Conservation (phyloP, 2,797 vertebrate species). For the Taenioides sp. region DNA sequence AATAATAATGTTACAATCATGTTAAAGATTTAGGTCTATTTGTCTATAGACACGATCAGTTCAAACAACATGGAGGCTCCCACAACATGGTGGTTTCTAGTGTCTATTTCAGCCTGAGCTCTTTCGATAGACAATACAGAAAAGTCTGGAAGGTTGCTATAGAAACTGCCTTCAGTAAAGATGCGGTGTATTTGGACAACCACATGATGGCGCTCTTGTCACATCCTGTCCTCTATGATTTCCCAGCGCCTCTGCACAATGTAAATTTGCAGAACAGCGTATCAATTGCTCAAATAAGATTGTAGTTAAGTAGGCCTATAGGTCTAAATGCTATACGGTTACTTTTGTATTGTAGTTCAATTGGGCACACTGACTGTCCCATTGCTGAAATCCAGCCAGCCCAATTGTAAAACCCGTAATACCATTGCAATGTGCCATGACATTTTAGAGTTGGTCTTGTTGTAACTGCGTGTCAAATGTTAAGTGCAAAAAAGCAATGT, state of each 20-base stretch:
- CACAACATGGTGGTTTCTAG: conserved; percentile 53
- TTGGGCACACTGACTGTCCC: conserved; percentile 13
- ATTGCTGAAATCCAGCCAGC: conserved; percentile 12
- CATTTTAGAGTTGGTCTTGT: conserved; percentile 56
- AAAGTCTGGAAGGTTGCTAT: conserved; percentile 89
- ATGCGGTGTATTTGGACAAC: conserved; percentile 42
- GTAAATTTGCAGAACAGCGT: neutral
- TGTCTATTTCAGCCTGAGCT: conserved; percentile 29
- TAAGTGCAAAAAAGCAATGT: conserved; percentile 41
- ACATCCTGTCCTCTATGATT: conserved; percentile 8
- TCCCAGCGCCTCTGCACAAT: neutral
- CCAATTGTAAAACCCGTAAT: conserved; percentile 15
- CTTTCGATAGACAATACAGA: conserved; percentile 64
- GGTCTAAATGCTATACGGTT: neutral
- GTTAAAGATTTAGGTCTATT: too few relatives aligned
- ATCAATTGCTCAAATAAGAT: neutral
- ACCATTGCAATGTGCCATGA: conserved; percentile 19
- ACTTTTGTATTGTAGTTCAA: conserved; percentile 3
- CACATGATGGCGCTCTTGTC: conserved; percentile 69
- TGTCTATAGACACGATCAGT: conserved; percentile 14
- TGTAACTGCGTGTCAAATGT: conserved; percentile 58
- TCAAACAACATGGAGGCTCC: conserved; percentile 56
- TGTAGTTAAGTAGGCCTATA: neutral
- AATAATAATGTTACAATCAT: neutral
- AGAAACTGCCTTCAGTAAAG: conserved; percentile 81